Base-by-base conservation (phyloP, 2,113 vertebrate genomes). In the Boleophthalmus pectinirostris region DNA sequence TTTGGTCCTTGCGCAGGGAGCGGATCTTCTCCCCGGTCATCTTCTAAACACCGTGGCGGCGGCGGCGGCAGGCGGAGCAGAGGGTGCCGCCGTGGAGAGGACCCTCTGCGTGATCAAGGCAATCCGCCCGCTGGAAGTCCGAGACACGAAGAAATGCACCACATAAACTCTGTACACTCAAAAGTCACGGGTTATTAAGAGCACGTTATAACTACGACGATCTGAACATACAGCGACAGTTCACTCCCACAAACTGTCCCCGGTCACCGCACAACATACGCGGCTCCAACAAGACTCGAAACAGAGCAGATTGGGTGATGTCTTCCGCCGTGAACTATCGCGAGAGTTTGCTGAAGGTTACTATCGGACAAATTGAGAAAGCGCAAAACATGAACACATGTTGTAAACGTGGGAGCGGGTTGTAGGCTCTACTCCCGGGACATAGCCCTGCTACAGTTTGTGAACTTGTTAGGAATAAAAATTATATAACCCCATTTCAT, bases 11-110 rank as follows among this genome's bases (percentile, higher is more conserved):
- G 80, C 95, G 95, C 89, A 96, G 87, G 69, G 96, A 95, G 92
- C 96, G 97, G 88, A 97, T 93, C 95, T 98, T 98, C 94, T 98
- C 97, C 74, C 97, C 96, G 86, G 97, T 98, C 97, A 98, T 98
- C 86, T 90, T 92, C 77, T 73, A 82, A 73, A 43, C 18, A 73
- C 86, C 72, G 84, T 83, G 47, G 66, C 5, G 35, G 35, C 35
- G 35, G 35, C 35, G 35, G 35, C 35, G 35, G 38, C 38, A 43
- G 38, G 38, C 63, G 45, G 73, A 83, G 81, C 75, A 77, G 79
- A 88, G 88, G 83, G 90, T 79, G 93, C 85, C 85, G 90, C 54
- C 81, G 87, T 79, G 80, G 84, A 49, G 90, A 91, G 89, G 92
- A 92, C 85, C 89, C 89, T 82, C 87, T 71, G 81, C 80, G 79